phyloP scores from a whole-genome alignment of 2,888 invertebrate genomes.

The Dasypolia templi region DNA sequence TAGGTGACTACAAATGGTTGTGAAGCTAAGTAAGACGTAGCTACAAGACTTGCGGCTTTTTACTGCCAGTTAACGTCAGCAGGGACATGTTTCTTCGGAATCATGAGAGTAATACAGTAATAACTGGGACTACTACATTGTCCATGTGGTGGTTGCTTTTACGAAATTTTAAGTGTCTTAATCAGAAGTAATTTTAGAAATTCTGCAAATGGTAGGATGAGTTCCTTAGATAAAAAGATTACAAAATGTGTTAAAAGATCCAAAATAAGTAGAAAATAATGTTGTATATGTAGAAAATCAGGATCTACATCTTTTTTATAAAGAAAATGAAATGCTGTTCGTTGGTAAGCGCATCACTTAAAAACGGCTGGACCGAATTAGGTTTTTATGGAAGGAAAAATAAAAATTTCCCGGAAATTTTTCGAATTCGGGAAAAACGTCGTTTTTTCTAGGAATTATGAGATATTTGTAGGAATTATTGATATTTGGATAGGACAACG shows the following conservation, averaged over 20 bases:
- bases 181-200: slow-evolving; percentile 25
- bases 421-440: neutral
- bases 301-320: neutral
- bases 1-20: slow-evolving; percentile 9
- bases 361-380: no score
- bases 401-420: neutral
- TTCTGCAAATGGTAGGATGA: neutral
- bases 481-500: no score
- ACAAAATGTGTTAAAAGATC: neutral
- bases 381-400: no score
- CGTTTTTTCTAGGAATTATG: neutral
- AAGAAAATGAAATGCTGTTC: neutral
- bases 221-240: neutral
- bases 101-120: slow-evolving; percentile 41
- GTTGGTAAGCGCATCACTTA: no score
- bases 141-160: slow-evolving; percentile 9
- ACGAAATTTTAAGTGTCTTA: slow-evolving; percentile 14
- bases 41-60: slow-evolving; percentile 39
- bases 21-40: slow-evolving; percentile 11
- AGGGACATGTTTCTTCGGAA: slow-evolving; percentile 52
- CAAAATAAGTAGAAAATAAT: neutral
- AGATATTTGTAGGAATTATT: neutral
- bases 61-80: slow-evolving; percentile 56
- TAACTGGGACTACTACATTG: slow-evolving; percentile 38
- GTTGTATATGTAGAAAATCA: neutral